Evolutionary conservation across 2,888 invertebrate genomes (phyloP).

Genomic region (Acrobasis suavella): DNA sequence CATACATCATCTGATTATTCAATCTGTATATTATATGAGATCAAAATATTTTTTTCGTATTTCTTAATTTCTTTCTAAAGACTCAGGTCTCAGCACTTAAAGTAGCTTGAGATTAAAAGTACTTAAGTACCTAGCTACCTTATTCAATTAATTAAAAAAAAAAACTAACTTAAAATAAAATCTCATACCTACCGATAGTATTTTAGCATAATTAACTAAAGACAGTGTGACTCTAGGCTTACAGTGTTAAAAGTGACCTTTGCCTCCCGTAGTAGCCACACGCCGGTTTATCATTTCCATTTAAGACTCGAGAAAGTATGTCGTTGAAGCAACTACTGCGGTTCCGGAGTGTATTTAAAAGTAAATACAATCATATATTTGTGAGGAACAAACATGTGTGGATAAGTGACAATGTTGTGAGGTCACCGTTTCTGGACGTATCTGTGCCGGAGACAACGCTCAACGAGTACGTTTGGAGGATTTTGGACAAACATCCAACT

Average conservation of each 20-base stretch:
- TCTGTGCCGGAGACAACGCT: conserved; percentile 73
- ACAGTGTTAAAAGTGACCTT: not conserved
- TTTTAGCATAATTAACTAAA: too few species aligned
- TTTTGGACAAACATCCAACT: conserved; percentile 83
- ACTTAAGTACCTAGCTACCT: too few species aligned
- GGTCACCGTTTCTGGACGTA: conserved; percentile 73
- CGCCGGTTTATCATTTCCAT: not conserved
- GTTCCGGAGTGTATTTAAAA: conserved; percentile 6
- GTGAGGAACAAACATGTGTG: conserved; percentile 46
- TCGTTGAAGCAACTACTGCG: conserved; percentile 7
- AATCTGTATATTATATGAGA: too few species aligned
- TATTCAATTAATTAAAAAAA: too few species aligned
- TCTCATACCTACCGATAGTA: too few species aligned
- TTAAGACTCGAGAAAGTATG: not conserved
- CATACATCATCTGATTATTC: too few species aligned
- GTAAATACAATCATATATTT: conserved; percentile 23
- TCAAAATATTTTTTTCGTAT: too few species aligned
- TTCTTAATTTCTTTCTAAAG: too few species aligned
- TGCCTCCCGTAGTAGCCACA: not conserved
- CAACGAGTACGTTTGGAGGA: conserved; percentile 81
- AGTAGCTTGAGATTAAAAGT: too few species aligned
- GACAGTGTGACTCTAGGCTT: not conserved
- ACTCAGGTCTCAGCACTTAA: too few species aligned
- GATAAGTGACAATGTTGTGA: conserved; percentile 45
- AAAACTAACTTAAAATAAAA: too few species aligned